Evolutionary conservation across 1,140 invertebrate species (phyloP).

Genomic region (Plectrocnemia conspersa): DNA sequence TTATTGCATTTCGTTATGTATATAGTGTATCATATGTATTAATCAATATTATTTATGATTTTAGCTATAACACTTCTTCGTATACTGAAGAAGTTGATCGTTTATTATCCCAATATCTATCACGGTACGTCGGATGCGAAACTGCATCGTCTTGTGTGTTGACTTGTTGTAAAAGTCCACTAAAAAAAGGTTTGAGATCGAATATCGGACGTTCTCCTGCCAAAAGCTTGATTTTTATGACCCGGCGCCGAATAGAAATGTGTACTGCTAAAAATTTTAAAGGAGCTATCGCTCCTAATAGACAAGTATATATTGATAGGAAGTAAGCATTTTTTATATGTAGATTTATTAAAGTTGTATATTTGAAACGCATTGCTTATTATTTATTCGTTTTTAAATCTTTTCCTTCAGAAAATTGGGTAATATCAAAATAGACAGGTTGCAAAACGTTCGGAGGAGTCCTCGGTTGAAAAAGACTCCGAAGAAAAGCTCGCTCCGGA

Average conservation of each 20-base stretch:
- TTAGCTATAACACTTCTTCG: constrained; percentile 60
- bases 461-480: constrained; percentile 38
- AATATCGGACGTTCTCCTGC: constrained; percentile 59
- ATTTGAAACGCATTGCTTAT: constrained; percentile 1
- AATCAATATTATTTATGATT: constrained; percentile 37
- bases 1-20: constrained; percentile 6
- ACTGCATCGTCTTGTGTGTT: constrained; percentile 59
- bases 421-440: constrained; percentile 6
- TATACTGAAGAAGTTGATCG: constrained; percentile 59
- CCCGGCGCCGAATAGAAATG: constrained; percentile 59
- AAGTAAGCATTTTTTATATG: constrained; percentile 41
- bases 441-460: constrained; percentile 42
- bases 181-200: constrained; percentile 7
- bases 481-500: constrained; percentile 42
- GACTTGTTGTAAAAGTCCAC: constrained; percentile 40
- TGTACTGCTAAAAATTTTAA: constrained; percentile 52
- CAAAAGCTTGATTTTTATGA: constrained; percentile 61
- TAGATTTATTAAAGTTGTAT: constrained; percentile 3
- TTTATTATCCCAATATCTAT: constrained; percentile 54
- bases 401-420: constrained; percentile 48
- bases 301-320: constrained; percentile 50
- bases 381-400: constrained; percentile 14
- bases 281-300: constrained; percentile 40
- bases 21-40: constrained; percentile 9
- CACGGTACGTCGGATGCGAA: constrained; percentile 60